Conservation (phyloP, 2,113 vertebrate species). For the Sorex fumeus region DNA sequence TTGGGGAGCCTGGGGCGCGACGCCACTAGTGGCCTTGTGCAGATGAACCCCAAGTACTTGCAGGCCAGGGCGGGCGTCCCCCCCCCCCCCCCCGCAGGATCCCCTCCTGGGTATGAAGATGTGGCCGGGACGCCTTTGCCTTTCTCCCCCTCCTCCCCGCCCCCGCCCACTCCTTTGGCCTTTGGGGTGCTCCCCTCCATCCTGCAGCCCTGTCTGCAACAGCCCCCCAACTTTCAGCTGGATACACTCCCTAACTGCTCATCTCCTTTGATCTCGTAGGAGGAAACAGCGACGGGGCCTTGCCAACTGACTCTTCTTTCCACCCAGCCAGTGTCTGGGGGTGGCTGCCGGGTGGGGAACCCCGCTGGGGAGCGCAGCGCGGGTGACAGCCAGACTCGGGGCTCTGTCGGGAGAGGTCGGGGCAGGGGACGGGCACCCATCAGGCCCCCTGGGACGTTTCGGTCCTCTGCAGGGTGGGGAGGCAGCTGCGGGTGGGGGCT, state of each 20-base stretch:
- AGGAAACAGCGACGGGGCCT: not conserved
- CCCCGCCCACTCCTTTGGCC: too few species aligned
- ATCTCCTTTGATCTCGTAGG: not conserved
- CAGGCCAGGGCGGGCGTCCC: not conserved
- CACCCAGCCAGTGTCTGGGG: not conserved
- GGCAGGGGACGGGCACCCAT: not conserved
- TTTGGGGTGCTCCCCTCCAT: too few species aligned
- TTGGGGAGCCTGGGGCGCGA: not conserved
- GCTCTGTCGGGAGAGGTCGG: not conserved
- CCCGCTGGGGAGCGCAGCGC: not conserved
- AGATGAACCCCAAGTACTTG: not conserved
- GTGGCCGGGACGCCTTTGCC: not conserved
- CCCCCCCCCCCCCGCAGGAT: not conserved
- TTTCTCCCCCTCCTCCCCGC: not conserved
- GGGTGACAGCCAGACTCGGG: not conserved
- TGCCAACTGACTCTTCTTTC: not conserved
- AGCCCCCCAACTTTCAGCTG: slow-evolving; percentile 16
- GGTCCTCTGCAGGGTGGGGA: not conserved
- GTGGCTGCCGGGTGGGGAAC: not conserved
- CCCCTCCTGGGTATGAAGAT: not conserved
- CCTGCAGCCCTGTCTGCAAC: not conserved
- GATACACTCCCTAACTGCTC: not conserved
- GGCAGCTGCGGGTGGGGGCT: not conserved
- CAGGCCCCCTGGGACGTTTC: not conserved
- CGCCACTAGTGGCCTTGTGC: not conserved